phyloP scores from a whole-genome alignment of 2,113 vertebrate genomes.

The Todiramphus chloris region DNA sequence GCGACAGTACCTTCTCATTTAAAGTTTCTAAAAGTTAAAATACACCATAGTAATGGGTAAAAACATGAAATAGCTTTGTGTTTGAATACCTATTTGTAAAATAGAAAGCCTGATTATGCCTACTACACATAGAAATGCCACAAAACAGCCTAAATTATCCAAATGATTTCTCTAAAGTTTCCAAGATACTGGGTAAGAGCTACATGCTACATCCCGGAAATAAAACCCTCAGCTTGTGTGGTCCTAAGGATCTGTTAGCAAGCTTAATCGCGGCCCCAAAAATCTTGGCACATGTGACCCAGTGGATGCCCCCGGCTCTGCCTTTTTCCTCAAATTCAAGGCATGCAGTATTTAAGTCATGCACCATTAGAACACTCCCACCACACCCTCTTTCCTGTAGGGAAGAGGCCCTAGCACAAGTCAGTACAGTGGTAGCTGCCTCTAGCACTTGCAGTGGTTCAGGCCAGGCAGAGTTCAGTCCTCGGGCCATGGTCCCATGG shows the following conservation, averaged over 20 bases:
- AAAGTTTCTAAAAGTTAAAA: constrained; percentile 68
- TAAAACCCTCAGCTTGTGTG: background rate
- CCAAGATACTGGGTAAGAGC: background rate
- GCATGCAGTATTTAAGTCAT: background rate
- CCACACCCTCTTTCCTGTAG: background rate
- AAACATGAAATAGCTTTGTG: constrained; percentile 25
- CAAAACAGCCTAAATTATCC: background rate
- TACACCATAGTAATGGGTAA: background rate
- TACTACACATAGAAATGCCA: background rate
- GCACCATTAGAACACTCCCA: background rate
- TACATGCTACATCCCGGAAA: background rate
- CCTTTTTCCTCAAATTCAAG: background rate
- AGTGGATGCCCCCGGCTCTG: background rate
- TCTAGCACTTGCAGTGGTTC: background rate
- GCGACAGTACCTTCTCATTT: constrained; percentile 64
- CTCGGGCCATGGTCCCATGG: accelerated
- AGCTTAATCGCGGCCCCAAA: background rate
- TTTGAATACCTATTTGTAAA: constrained; percentile 29
- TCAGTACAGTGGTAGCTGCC: background rate
- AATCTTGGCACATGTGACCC: background rate
- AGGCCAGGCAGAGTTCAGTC: background rate
- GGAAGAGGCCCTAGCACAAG: background rate
- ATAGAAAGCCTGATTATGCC: background rate
- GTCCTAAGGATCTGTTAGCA: background rate
- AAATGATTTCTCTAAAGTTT: background rate